These are phyloP conservation scores for Leptoclinus maculatus DNA, from an alignment of 2,797 vertebrate species.

Conservation along the genomic window DNA sequence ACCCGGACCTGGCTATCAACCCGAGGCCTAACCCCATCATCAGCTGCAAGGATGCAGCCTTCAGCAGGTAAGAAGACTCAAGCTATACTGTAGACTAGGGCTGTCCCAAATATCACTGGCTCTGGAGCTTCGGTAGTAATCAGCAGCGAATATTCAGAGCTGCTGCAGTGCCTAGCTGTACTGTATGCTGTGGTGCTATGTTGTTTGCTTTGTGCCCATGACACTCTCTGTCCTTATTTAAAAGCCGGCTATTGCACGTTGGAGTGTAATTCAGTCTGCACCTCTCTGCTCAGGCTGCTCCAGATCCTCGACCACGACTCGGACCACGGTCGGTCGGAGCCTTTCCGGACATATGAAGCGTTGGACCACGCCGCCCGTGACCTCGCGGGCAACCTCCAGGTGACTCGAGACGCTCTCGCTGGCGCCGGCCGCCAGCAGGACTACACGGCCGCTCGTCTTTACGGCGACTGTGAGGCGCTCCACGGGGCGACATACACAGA, in stretches of 20 bases:
- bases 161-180: too few relatives aligned
- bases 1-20: constrained; percentile 75
- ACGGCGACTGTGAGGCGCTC: constrained; percentile 83
- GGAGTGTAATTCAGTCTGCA: background rate
- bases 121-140: too few relatives aligned
- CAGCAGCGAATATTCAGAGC: too few relatives aligned
- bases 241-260: background rate
- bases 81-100: background rate
- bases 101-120: too few relatives aligned
- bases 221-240: background rate
- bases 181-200: background rate
- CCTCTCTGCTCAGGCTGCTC: constrained; percentile 84
- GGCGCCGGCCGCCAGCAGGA: constrained; percentile 80
- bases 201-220: background rate
- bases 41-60: constrained; percentile 83
- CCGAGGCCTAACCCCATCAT: constrained; percentile 81
- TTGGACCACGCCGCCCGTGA: constrained; percentile 85
- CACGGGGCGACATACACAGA: constrained; percentile 83
- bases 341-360: constrained; percentile 88
- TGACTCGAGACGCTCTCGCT: constrained; percentile 78
- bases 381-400: constrained; percentile 81
- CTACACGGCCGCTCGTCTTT: constrained; percentile 77
- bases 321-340: constrained; percentile 77
- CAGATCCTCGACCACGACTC: constrained; percentile 85
- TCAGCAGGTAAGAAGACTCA: constrained; percentile 84